These are phyloP conservation scores for Drosophila truncata DNA, from an alignment of 1,140 invertebrate genomes.

Conservation along the genomic window DNA sequence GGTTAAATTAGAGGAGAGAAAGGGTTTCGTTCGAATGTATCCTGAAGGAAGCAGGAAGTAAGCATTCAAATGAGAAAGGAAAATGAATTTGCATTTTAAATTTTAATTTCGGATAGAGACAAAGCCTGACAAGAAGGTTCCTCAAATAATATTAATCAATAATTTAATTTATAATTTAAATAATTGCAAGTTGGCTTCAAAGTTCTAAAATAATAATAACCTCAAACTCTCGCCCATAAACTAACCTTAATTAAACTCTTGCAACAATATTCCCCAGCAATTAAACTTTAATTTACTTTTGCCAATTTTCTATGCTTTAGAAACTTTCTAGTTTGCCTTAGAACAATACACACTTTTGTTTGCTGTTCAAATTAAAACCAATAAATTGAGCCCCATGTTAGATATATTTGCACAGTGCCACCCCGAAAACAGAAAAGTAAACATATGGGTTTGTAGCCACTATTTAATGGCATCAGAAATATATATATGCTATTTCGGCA, in stretches of 20 bases:
- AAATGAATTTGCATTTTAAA: conserved; percentile 14
- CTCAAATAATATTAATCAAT: background rate
- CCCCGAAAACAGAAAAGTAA: conserved; percentile 16
- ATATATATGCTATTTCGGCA: conserved; percentile 11
- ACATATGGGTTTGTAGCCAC: conserved; percentile 6
- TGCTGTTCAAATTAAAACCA: background rate
- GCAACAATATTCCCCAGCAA: background rate
- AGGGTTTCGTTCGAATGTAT: background rate
- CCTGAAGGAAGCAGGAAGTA: background rate
- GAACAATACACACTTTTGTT: conserved; percentile 13
- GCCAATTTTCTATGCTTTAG: background rate
- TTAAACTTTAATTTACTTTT: conserved; percentile 14
- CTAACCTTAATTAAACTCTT: background rate
- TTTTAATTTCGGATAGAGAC: background rate
- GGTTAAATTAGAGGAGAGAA: background rate
- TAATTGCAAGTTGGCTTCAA: background rate
- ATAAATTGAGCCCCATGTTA: conserved; percentile 20
- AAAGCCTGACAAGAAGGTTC: too few species aligned
- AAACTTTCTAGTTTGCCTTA: conserved; percentile 1
- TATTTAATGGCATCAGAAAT: conserved; percentile 26
- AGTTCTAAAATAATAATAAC: background rate
- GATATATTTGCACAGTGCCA: background rate
- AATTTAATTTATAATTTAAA: background rate
- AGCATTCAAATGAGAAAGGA: background rate
- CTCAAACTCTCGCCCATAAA: background rate